phyloP scores from a whole-genome alignment of 2,797 vertebrate genomes.

The Phrynocephalus forsythii region DNA sequence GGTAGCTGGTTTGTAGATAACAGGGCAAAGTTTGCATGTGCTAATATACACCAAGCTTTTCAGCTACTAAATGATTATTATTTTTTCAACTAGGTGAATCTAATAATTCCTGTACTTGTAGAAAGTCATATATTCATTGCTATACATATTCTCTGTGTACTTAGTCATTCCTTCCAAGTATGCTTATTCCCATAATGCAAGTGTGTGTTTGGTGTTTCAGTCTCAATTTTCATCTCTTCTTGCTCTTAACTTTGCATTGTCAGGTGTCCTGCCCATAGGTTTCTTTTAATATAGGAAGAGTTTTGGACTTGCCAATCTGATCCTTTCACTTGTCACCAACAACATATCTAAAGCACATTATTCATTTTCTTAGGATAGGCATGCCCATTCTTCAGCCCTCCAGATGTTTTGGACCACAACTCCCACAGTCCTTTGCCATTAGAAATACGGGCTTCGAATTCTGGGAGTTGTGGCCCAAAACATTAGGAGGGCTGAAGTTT shows the following conservation, averaged over 20 bases:
- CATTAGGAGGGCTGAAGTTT: too few relatives aligned
- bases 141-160: neutral
- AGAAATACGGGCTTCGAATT: too few relatives aligned
- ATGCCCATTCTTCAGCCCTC: too few relatives aligned
- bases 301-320: neutral
- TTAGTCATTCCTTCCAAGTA: neutral
- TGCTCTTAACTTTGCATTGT: neutral
- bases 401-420: too few relatives aligned
- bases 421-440: too few relatives aligned
- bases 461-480: too few relatives aligned
- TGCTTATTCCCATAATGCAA: neutral
- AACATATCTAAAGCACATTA: neutral
- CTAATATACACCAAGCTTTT: neutral
- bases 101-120: neutral
- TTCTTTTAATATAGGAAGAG: neutral
- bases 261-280: neutral
- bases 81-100: neutral
- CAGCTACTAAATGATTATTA: neutral
- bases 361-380: neutral
- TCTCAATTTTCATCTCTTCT: neutral
- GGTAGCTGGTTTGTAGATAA: neutral
- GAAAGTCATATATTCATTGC: neutral
- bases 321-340: neutral
- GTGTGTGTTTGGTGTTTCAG: neutral
- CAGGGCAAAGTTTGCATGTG: constrained; percentile 2